Percentiles rank a stretch among this genome's conserved stretches.
phyloP scores from a whole-genome alignment of 2,797 vertebrate species.

The Apogon talboti region DNA sequence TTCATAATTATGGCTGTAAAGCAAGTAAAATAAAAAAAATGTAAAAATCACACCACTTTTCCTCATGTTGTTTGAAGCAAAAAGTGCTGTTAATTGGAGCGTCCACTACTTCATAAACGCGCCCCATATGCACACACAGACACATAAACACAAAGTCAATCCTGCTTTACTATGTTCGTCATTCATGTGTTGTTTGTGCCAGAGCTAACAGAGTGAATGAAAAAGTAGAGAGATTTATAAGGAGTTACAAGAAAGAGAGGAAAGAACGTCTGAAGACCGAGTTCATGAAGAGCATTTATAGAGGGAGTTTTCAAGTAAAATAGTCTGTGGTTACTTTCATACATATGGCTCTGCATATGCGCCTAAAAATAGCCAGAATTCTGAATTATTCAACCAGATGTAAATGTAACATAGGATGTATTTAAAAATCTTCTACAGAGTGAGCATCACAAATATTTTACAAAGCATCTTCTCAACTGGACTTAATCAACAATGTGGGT shows the following conservation, averaged over 20 bases:
- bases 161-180: slow-evolving; percentile 8
- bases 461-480: slow-evolving; percentile 30
- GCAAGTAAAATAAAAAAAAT: no score
- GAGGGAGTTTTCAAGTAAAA: slow-evolving; percentile 31
- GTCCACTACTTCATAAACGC: slow-evolving; percentile 2
- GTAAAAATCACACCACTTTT: no score
- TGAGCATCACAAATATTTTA: slow-evolving; percentile 19
- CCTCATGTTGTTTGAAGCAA: no score
- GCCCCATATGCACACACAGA: not conserved
- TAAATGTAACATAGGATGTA: slow-evolving; percentile 15
- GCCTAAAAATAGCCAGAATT: slow-evolving; percentile 34
- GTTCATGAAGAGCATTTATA: slow-evolving; percentile 33
- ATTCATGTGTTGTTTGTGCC: slow-evolving; percentile 24
- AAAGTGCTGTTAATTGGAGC: slow-evolving; percentile 31
- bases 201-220: slow-evolving; percentile 34
- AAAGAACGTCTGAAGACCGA: slow-evolving; percentile 28
- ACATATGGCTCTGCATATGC: slow-evolving; percentile 22
- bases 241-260: slow-evolving; percentile 12
- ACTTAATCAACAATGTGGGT: slow-evolving; percentile 38
- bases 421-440: not conserved
- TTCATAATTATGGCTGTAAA: no score
- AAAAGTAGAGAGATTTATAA: slow-evolving; percentile 12
- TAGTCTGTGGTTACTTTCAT: slow-evolving; percentile 47
- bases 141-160: slow-evolving; percentile 14
- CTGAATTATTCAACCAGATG: slow-evolving; percentile 33